Conservation (phyloP, 2,888 invertebrate genomes). For the Callyntrura sp. region DNA sequence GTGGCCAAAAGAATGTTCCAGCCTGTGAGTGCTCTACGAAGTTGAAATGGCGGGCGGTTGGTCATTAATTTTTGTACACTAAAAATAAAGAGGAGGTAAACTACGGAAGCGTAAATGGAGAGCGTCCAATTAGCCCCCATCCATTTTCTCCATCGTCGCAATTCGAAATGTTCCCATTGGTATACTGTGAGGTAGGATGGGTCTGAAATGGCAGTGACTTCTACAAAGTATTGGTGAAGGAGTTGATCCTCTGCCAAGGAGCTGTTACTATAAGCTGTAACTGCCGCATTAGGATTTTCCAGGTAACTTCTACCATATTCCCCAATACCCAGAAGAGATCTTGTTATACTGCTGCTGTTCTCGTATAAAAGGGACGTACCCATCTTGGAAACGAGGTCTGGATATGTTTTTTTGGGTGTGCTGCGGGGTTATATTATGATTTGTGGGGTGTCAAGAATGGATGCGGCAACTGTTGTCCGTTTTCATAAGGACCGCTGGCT, state of each 20-base stretch:
- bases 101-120: constrained; percentile 94
- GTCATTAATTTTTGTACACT: constrained; percentile 98
- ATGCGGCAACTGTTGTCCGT: constrained; percentile 30
- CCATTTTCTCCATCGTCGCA: constrained; percentile 90
- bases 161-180: constrained; percentile 82
- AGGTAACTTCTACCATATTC: constrained; percentile 80
- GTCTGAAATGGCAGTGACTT: constrained; percentile 78
- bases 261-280: constrained; percentile 58
- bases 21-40: constrained; percentile 93
- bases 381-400: constrained; percentile 60
- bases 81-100: constrained; percentile 97
- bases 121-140: constrained; percentile 98
- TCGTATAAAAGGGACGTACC: constrained; percentile 70
- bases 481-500: constrained; percentile 75
- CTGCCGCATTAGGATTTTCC: constrained; percentile 72
- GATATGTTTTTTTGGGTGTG: neutral
- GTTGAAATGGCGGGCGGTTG: constrained; percentile 94
- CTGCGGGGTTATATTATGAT: neutral
- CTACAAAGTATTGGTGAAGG: constrained; percentile 76
- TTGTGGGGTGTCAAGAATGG: neutral
- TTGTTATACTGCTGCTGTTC: constrained; percentile 73
- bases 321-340: constrained; percentile 63
- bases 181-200: constrained; percentile 81
- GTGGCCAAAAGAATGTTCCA: constrained; percentile 97
- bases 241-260: constrained; percentile 56